Conservation (phyloP, 2,888 invertebrate genomes). For the Furcula furcula region DNA sequence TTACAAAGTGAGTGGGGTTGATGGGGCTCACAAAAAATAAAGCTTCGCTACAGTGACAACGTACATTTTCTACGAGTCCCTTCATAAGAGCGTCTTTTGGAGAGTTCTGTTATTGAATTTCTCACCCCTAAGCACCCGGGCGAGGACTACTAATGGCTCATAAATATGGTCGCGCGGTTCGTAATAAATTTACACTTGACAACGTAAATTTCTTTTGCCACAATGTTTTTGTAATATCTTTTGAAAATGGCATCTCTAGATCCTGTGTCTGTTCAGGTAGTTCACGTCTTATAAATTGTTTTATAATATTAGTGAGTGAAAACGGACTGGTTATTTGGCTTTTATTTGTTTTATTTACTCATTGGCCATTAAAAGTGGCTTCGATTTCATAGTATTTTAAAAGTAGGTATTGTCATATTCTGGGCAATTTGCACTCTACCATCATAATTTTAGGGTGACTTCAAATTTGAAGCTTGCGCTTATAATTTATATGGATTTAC, state of each 20-base stretch:
- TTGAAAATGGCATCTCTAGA: constrained; percentile 16
- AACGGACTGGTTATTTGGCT: not conserved
- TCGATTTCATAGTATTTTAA: too few relatives aligned
- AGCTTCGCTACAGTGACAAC: constrained; percentile 61
- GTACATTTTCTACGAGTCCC: constrained; percentile 58
- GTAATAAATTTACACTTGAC: constrained; percentile 60
- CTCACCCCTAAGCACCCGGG: constrained; percentile 46
- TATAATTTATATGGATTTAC: too few relatives aligned
- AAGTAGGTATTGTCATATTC: too few relatives aligned
- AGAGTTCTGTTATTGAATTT: constrained; percentile 66
- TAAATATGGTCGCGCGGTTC: constrained; percentile 53
- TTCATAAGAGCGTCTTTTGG: constrained; percentile 55
- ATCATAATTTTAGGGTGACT: too few relatives aligned
- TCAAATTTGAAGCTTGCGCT: too few relatives aligned
- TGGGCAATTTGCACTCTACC: too few relatives aligned
- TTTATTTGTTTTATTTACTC: not conserved
- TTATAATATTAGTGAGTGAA: constrained; percentile 1
- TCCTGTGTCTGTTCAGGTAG: constrained; percentile 27
- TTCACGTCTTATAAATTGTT: constrained; percentile 14
- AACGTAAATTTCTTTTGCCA: constrained; percentile 41
- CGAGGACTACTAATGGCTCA: constrained; percentile 53
- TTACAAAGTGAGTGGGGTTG: constrained; percentile 67
- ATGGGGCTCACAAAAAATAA: constrained; percentile 64
- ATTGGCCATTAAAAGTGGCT: too few relatives aligned
- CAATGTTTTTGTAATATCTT: constrained; percentile 32